Evolutionary conservation across 2,113 vertebrate genomes (phyloP).

Genomic region (Corynorhinus townsendii): DNA sequence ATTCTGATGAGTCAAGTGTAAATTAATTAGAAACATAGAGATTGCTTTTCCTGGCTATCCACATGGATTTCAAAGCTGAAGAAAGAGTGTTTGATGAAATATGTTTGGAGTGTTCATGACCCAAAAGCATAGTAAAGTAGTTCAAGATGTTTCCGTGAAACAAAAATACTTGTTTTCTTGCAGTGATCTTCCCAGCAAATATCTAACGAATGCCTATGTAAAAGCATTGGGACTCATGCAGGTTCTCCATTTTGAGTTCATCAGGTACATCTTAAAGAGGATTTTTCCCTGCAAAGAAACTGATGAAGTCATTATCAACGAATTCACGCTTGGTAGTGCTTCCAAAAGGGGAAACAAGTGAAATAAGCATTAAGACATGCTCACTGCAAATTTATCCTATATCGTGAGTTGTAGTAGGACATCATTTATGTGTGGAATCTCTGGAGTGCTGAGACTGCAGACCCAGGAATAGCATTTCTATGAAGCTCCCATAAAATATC

Average conservation of each 20-base stretch:
- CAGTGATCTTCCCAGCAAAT: not conserved
- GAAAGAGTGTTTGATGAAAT: constrained; percentile 55
- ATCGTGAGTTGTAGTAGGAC: not conserved
- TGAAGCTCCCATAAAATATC: not conserved
- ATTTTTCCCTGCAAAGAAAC: not conserved
- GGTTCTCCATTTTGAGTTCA: not conserved
- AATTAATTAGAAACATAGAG: constrained; percentile 75
- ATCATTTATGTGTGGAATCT: not conserved
- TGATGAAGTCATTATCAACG: not conserved
- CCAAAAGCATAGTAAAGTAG: constrained; percentile 60
- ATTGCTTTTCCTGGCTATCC: constrained; percentile 53
- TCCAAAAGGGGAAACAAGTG: not conserved
- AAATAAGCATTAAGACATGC: not conserved
- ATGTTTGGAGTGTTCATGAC: constrained; percentile 61
- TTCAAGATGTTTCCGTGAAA: constrained; percentile 64
- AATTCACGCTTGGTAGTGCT: not conserved
- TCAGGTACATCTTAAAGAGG: not conserved
- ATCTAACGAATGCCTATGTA: not conserved
- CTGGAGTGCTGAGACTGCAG: not conserved
- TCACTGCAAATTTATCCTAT: not conserved
- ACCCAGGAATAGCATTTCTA: not conserved
- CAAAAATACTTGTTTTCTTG: constrained; percentile 56
- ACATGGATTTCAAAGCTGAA: constrained; percentile 60
- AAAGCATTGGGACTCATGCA: not conserved
- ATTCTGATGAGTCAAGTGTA: constrained; percentile 69